These are phyloP conservation scores for Nycticryphes semicollaris DNA, from an alignment of 2,113 vertebrate genomes.

Conservation along the genomic window DNA sequence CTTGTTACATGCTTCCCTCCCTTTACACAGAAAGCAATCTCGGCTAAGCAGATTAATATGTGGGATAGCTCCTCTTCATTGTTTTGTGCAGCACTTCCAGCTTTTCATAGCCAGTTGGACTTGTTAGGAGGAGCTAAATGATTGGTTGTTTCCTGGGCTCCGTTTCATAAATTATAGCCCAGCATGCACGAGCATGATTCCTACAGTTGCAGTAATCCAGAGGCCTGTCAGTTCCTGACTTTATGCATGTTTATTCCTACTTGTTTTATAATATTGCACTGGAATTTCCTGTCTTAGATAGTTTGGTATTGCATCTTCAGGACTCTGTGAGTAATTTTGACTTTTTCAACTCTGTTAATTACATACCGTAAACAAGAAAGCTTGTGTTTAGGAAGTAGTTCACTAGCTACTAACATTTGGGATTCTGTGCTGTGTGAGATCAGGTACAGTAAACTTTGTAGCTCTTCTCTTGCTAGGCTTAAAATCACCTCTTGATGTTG, in stretches of 20 bases:
- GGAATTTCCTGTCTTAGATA: constrained; percentile 77
- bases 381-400: constrained; percentile 51
- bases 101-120: constrained; percentile 78
- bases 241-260: constrained; percentile 62
- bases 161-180: constrained; percentile 76
- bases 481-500: background rate
- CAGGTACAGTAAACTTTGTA: background rate
- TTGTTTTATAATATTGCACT: constrained; percentile 65
- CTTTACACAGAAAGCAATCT: constrained; percentile 49
- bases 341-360: constrained; percentile 69
- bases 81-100: constrained; percentile 70
- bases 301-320: constrained; percentile 75
- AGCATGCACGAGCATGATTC: constrained; percentile 69
- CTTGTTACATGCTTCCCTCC: background rate
- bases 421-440: constrained; percentile 27
- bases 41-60: constrained; percentile 73
- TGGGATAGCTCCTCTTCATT: constrained; percentile 68
- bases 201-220: constrained; percentile 68
- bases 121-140: constrained; percentile 74
- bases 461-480: constrained; percentile 2
- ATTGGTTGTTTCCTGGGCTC: constrained; percentile 75
- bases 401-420: constrained; percentile 12
- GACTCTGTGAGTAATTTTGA: constrained; percentile 79
- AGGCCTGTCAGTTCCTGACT: constrained; percentile 77
- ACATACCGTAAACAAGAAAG: constrained; percentile 47